phyloP scores from a whole-genome alignment of 1,140 invertebrate genomes.

The Scylla paramamosain region DNA sequence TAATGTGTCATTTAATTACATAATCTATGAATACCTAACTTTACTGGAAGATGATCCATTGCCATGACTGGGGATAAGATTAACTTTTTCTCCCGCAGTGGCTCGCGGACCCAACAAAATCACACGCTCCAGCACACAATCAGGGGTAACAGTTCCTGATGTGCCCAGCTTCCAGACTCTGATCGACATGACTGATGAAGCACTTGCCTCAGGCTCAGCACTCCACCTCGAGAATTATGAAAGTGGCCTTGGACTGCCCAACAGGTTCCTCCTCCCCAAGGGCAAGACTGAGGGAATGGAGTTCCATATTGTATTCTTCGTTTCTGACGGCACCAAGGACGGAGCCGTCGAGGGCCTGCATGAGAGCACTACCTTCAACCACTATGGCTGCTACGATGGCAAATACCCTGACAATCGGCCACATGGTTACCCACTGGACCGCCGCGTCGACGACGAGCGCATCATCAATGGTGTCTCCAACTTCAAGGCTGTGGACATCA shows the following conservation, averaged over 20 bases:
- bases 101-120: neutral
- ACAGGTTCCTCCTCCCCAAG: slow-evolving; percentile 53
- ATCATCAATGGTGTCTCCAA: slow-evolving; percentile 27
- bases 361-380: slow-evolving; percentile 38
- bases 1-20: neutral
- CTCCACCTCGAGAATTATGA: slow-evolving; percentile 41
- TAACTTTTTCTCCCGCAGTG: slow-evolving; percentile 9
- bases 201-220: neutral
- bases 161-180: slow-evolving; percentile 33
- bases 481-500: slow-evolving; percentile 25
- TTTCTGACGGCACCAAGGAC: slow-evolving; percentile 28
- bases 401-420: slow-evolving; percentile 51
- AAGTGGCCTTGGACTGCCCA: slow-evolving; percentile 47
- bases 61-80: neutral
- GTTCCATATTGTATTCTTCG: neutral
- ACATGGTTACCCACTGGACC: slow-evolving; percentile 51
- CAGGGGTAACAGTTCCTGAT: slow-evolving; percentile 37
- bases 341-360: neutral
- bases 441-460: slow-evolving; percentile 49
- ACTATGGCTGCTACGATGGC: slow-evolving; percentile 43
- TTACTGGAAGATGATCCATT: neutral
- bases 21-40: neutral
- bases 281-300: slow-evolving; percentile 30
- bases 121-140: neutral
- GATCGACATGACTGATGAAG: slow-evolving; percentile 40